These are phyloP conservation scores for Adrianichthys oophorus DNA, from an alignment of 2,797 vertebrate species.

Conservation along the genomic window DNA sequence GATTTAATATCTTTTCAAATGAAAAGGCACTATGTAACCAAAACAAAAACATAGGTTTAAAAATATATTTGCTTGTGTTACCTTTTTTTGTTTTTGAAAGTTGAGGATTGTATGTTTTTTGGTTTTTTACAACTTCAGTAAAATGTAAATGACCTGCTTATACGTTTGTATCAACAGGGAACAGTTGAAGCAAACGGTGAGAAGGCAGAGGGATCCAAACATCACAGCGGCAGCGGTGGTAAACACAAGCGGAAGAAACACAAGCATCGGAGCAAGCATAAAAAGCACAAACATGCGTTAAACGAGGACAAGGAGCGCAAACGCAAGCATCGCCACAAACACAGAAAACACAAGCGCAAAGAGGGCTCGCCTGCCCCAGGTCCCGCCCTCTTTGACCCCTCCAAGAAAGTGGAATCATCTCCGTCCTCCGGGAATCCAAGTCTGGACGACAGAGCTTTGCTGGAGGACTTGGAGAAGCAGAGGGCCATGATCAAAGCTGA, in stretches of 20 bases:
- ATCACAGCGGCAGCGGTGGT: constrained; percentile 70
- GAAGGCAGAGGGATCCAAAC: constrained; percentile 78
- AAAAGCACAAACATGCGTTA: constrained; percentile 95
- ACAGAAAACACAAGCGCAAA: constrained; percentile 97
- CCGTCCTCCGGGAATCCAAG: constrained; percentile 80
- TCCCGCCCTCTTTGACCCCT: constrained; percentile 44
- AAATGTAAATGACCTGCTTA: too few species aligned
- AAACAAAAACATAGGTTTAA: neutral
- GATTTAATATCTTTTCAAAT: too few species aligned
- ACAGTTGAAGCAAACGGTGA: constrained; percentile 73
- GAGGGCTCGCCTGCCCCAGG: constrained; percentile 79
- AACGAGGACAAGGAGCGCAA: constrained; percentile 96
- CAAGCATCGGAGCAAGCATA: constrained; percentile 98
- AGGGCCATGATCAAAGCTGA: constrained; percentile 98
- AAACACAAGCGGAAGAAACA: constrained; percentile 99
- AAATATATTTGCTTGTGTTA: neutral
- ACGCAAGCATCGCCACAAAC: constrained; percentile 96
- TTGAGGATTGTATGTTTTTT: too few species aligned
- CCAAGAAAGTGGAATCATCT: constrained; percentile 67
- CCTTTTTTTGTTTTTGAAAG: too few species aligned
- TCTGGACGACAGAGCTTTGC: constrained; percentile 90
- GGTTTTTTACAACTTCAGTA: too few species aligned
- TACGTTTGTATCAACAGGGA: constrained; percentile 31
- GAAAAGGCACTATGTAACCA: neutral
- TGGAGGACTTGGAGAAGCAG: constrained; percentile 98